These are phyloP conservation scores for Euspilapteryx auroguttella DNA, from an alignment of 2,888 invertebrate species.

Conservation along the genomic window DNA sequence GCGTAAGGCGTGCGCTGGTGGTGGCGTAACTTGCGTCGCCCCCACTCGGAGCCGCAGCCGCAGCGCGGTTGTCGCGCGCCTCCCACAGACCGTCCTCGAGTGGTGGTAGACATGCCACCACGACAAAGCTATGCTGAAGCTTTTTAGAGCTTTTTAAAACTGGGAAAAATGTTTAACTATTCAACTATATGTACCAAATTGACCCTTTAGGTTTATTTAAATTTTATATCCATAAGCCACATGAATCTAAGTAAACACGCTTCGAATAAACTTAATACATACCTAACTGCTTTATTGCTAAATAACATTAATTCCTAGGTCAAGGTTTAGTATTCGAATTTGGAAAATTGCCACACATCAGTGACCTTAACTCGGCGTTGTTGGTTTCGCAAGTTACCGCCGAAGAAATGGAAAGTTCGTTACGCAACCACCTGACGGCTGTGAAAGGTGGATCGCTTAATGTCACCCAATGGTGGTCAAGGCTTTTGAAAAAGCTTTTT, in stretches of 20 bases:
- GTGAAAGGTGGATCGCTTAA: constrained; percentile 53
- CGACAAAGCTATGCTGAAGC: too few relatives aligned
- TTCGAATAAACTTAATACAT: too few relatives aligned
- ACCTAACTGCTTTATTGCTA: too few relatives aligned
- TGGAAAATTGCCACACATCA: constrained; percentile 56
- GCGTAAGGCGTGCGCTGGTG: constrained; percentile 38
- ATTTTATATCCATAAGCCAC: too few relatives aligned
- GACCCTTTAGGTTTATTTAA: too few relatives aligned
- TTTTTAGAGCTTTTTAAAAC: too few relatives aligned
- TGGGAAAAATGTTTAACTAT: too few relatives aligned
- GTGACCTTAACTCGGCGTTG: constrained; percentile 46
- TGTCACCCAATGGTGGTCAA: constrained; percentile 55
- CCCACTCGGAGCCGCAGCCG: constrained; percentile 13
- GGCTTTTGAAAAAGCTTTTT: constrained; percentile 34
- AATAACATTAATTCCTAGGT: constrained; percentile 58
- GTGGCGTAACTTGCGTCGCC: constrained; percentile 39
- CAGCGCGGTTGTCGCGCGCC: not conserved
- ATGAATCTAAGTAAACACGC: too few relatives aligned
- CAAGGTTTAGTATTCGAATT: constrained; percentile 57
- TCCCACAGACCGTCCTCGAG: too few relatives aligned
- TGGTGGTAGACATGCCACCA: too few relatives aligned
- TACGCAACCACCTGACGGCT: constrained; percentile 55
- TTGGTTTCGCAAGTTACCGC: constrained; percentile 28
- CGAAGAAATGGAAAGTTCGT: constrained; percentile 55
- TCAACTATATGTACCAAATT: too few relatives aligned